Conservation (phyloP, 2,888 invertebrate genomes). For the Drosophila sordidula region DNA sequence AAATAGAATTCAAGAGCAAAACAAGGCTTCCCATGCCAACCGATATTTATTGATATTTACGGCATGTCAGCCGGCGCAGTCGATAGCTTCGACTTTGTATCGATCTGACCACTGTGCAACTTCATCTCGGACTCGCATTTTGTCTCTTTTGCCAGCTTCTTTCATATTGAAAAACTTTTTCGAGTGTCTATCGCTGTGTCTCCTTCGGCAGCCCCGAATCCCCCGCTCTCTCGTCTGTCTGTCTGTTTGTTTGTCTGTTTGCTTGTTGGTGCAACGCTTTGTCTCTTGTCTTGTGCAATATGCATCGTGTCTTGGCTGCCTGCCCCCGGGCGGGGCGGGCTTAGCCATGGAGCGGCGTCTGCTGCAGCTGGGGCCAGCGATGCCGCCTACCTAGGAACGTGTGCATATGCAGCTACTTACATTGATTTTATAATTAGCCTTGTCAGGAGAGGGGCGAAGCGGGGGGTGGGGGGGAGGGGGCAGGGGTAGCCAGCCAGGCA, state of each 20-base stretch:
- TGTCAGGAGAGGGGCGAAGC: constrained; percentile 33
- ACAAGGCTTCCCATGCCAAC: too few relatives aligned
- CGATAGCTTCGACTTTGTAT: background rate
- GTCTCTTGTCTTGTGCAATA: constrained; percentile 66
- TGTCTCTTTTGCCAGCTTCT: constrained; percentile 16
- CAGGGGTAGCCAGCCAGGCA: background rate
- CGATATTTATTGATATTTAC: too few relatives aligned
- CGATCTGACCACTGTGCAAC: constrained; percentile 34
- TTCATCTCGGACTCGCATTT: constrained; percentile 8
- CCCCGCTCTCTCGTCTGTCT: constrained; percentile 18
- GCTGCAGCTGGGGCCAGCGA: background rate
- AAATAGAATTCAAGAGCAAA: too few relatives aligned
- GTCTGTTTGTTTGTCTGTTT: constrained; percentile 56
- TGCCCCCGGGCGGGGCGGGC: constrained; percentile 1
- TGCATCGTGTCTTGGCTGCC: constrained; percentile 62
- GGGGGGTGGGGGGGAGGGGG: background rate
- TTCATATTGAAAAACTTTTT: constrained; percentile 75
- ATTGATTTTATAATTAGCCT: constrained; percentile 74
- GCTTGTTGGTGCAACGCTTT: constrained; percentile 48
- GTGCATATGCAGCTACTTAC: constrained; percentile 53
- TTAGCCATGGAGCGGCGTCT: constrained; percentile 1
- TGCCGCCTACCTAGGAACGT: background rate
- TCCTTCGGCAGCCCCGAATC: constrained; percentile 4
- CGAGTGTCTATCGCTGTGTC: constrained; percentile 60
- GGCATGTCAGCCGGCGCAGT: background rate